Base-by-base conservation (phyloP, 2,113 vertebrate species). In the Eptatretus burgeri region DNA sequence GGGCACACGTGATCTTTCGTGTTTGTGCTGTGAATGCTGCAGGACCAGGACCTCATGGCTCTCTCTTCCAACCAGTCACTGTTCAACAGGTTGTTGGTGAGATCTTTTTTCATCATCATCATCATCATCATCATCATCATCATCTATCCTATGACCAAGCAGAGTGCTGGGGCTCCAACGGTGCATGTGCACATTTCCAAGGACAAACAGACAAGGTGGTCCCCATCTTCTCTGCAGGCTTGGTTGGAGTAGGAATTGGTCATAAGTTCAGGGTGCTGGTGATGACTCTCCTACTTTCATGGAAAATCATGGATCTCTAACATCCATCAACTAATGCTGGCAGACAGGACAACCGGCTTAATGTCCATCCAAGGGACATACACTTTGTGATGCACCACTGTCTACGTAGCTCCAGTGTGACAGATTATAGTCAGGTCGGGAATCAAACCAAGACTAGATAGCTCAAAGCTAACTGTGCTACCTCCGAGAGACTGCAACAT, bases 21-120 rank as follows among this genome's bases (percentile, higher is more conserved):
- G 82, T 89, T 5, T 66, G 72, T 5, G 77, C 78, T 0, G 69
- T 86, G 56, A 89, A 89, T 74, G 77, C 81, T 0, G 85, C 85
- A 0, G 85, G 85, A 1, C 74, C 73, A 63, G 85, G 84, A 67
- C 66, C 65, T 13, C 83, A 82, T 0, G 79, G 79, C 63, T 68
- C 68, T 1, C 69, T 81, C 56, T 1, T 53, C 1, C 81, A 86
- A 72, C 71, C 79, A 0, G 80, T 88, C 69, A 85, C 78, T 16
- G 79, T 89, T 74, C 73, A 71, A 64, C 84, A 87, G 73, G 81
- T 88, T 62, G 72, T 80, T 20, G 77, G 84, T 86, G 65, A 79
- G 81, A 71, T 56, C 5, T 10, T 52, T 27, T 51, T 50, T 2
- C 16, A n/a, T n/a, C n/a, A n/a, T n/a, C n/a, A n/a, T n/a, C 5